phyloP scores from a whole-genome alignment of 1,140 invertebrate species.

The Drosophila lini region DNA sequence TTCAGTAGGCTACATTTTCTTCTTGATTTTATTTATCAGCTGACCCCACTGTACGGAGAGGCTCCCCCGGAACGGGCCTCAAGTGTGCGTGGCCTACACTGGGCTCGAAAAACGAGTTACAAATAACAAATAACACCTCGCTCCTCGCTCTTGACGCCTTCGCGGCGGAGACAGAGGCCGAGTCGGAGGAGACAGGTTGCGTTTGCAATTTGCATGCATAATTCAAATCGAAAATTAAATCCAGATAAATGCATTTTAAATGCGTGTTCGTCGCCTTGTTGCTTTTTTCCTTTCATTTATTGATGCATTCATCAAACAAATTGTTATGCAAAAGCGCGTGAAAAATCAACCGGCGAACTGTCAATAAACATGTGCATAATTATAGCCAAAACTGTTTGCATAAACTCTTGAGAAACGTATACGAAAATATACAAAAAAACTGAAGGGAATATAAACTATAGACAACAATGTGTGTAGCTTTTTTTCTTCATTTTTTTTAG shows the following conservation, averaged over 20 bases:
- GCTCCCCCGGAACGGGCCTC: slow-evolving; percentile 10
- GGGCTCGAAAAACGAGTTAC: slow-evolving; percentile 42
- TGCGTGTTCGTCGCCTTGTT: slow-evolving; percentile 31
- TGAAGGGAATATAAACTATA: not conserved
- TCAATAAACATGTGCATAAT: slow-evolving; percentile 73
- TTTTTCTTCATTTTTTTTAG: too few species aligned
- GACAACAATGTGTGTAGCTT: not conserved
- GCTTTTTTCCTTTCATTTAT: slow-evolving; percentile 17
- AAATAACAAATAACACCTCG: slow-evolving; percentile 26
- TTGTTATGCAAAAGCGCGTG: slow-evolving; percentile 79
- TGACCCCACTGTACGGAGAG: slow-evolving; percentile 9
- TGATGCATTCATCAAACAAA: slow-evolving; percentile 57
- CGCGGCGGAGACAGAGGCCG: not conserved
- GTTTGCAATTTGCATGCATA: slow-evolving; percentile 68
- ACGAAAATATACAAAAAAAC: slow-evolving; percentile 1
- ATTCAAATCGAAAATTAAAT: slow-evolving; percentile 76
- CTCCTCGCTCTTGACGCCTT: slow-evolving; percentile 6
- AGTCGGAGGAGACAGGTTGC: slow-evolving; percentile 9
- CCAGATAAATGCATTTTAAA: slow-evolving; percentile 73
- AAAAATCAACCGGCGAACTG: slow-evolving; percentile 70
- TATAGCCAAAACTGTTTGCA: slow-evolving; percentile 67
- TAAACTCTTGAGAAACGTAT: slow-evolving; percentile 38
- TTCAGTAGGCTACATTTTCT: too few species aligned
- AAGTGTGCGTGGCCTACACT: slow-evolving; percentile 31
- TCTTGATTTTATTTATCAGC: not conserved